phyloP scores from a whole-genome alignment of 2,888 invertebrate genomes.

The Brenthis daphne region DNA sequence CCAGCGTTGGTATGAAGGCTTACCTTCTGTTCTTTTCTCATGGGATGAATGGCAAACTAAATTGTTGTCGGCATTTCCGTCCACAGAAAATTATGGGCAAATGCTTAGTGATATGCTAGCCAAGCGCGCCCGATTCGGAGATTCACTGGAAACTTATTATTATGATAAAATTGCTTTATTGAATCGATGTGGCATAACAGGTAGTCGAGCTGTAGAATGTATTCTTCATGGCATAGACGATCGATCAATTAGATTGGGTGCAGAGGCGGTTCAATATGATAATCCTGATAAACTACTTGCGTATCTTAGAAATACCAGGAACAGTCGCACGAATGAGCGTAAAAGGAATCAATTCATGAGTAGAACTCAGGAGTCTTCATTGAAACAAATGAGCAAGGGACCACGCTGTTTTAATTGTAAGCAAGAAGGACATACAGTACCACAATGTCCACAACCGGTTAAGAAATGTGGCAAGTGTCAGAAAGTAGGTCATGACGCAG shows the following conservation, averaged over 20 bases:
- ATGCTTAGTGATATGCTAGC: conserved; percentile 42
- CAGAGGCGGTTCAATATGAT: conserved; percentile 5
- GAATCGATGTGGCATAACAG: conserved; percentile 28
- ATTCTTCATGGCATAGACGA: conserved; percentile 12
- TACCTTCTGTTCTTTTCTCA: conserved; percentile 37
- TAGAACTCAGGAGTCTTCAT: neutral
- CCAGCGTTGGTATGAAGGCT: conserved; percentile 43
- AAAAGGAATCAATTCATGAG: neutral
- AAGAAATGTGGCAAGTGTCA: no score
- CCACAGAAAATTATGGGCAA: conserved; percentile 43
- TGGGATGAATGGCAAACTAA: conserved; percentile 47
- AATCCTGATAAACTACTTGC: conserved; percentile 6
- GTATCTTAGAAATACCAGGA: neutral
- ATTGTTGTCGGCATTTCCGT: conserved; percentile 41
- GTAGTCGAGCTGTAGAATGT: conserved; percentile 5
- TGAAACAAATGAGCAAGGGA: no score
- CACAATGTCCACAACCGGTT: no score
- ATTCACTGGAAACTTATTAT: conserved; percentile 34
- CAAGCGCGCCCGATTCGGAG: conserved; percentile 32
- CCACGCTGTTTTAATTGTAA: no score
- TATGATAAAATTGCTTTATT: conserved; percentile 36
- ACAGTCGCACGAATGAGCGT: neutral
- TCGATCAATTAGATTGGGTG: conserved; percentile 7
- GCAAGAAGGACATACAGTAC: no score
- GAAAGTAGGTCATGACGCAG: no score